Base-by-base conservation (phyloP, 2,888 invertebrate species). In the Cataglyphis cursor region DNA sequence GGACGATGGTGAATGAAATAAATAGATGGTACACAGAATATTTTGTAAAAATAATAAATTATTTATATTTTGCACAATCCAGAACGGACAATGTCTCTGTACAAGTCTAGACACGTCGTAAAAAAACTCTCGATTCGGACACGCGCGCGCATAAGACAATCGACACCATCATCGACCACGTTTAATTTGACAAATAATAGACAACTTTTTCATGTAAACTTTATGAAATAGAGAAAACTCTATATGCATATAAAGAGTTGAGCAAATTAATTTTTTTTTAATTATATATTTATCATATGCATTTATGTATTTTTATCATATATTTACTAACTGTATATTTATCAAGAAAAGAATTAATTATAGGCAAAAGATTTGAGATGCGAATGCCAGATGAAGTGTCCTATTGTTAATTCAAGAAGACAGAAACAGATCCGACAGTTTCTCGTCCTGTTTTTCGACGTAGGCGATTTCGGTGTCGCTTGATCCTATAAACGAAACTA, bases 41-140 rank as follows among this genome's bases (percentile, higher is more conserved):
- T 91, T 92, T 93, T 91, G 90, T 93, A 92, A 93, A 93, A 94
- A 93, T 92, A 93, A 94, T 92, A 92, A 93, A 92, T 93, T 93
- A 93, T 94, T 90, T 94, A 93, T 94, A 94, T 94, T 94, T 93
- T 91, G 92, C 87, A 51, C 51, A 91, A 92, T 94, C 90, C 91
- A 92, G 91, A 92, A 91, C 89, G 91, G 91, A 93, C 92, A 94
- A 91, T 92, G 92, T 93, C 93, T 94, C 94, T 94, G 93, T 94
- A 95, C 94, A 95, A 92, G 89, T 90, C 87, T 86, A 80, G 44
- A 85, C 88, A 70, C 64, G 66, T 87, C 83, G 66, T 59, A 64
- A 75, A 15, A 35, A 59, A 12, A 68, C 21, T 82, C 24, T 72
- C 59, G 44, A 80, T 72, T 72, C 31, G 28, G n/a, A n/a, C 48